These are phyloP conservation scores for Vicugna pacos DNA, from an alignment of 2,113 vertebrate species.

Conservation along the genomic window DNA sequence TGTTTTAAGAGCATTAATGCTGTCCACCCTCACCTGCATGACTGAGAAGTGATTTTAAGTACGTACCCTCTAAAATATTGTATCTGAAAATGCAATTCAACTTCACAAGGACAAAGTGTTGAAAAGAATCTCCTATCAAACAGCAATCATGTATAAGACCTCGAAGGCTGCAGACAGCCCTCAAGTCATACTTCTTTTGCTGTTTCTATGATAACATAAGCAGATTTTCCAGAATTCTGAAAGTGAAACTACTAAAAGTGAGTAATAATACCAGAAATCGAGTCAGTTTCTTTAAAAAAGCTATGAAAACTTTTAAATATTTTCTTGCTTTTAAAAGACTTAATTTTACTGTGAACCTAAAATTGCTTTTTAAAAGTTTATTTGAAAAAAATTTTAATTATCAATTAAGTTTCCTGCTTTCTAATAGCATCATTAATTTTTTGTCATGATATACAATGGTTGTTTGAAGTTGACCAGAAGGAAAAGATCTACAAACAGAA, in stretches of 20 bases:
- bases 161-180: conserved; percentile 10
- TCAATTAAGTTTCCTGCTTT: not conserved
- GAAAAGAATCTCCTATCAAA: not conserved
- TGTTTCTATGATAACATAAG: conserved; percentile 54
- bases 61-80: not conserved
- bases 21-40: not conserved
- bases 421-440: conserved; percentile 6
- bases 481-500: not conserved
- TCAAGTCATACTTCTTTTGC: not conserved
- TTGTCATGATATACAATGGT: not conserved
- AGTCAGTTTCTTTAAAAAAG: not conserved
- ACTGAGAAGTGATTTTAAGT: not conserved
- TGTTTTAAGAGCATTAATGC: not conserved
- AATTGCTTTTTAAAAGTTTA: not conserved
- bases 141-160: not conserved
- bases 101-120: not conserved
- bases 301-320: not conserved
- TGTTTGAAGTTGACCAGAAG: not conserved
- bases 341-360: not conserved
- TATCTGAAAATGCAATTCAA: not conserved
- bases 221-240: conserved; percentile 4
- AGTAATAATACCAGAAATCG: not conserved
- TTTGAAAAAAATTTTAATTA: not conserved
- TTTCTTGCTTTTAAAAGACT: conserved; percentile 17
- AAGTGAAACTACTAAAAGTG: not conserved